phyloP scores from a whole-genome alignment of 2,113 vertebrate species.

The Anoura caudifer region DNA sequence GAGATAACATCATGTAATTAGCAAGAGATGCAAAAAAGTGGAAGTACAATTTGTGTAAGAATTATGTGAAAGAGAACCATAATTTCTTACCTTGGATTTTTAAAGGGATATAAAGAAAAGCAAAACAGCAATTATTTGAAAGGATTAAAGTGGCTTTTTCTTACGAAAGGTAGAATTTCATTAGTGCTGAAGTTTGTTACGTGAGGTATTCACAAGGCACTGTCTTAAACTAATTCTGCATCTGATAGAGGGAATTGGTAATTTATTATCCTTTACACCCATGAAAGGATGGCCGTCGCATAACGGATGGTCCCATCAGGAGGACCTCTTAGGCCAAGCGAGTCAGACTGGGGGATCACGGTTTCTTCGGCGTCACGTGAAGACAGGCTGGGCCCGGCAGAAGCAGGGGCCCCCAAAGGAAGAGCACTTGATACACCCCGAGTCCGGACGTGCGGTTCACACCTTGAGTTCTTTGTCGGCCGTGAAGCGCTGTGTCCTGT shows the following conservation, averaged over 20 bases:
- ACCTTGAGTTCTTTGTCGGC: background rate
- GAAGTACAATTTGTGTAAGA: constrained; percentile 90
- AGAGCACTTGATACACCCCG: background rate
- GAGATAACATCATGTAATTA: constrained; percentile 97
- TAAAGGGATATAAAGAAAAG: constrained; percentile 88
- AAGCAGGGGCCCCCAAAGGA: background rate
- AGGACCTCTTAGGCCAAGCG: background rate
- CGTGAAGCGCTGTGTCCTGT: background rate
- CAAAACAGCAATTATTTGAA: constrained; percentile 88
- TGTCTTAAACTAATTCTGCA: constrained; percentile 59
- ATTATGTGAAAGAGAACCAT: constrained; percentile 89
- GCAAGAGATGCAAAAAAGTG: constrained; percentile 90
- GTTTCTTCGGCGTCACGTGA: background rate
- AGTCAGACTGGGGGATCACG: fast-evolving
- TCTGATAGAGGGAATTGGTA: constrained; percentile 47
- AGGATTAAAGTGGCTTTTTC: constrained; percentile 92
- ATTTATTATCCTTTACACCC: background rate
- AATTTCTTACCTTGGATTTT: constrained; percentile 94
- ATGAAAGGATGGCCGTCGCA: constrained; percentile 16
- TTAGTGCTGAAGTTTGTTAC: constrained; percentile 39
- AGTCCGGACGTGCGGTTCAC: background rate
- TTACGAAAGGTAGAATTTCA: constrained; percentile 80
- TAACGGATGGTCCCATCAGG: background rate
- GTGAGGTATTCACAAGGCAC: constrained; percentile 74
- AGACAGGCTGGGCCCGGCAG: background rate